phyloP scores from a whole-genome alignment of 2,113 vertebrate species.

The Prunella himalayana region DNA sequence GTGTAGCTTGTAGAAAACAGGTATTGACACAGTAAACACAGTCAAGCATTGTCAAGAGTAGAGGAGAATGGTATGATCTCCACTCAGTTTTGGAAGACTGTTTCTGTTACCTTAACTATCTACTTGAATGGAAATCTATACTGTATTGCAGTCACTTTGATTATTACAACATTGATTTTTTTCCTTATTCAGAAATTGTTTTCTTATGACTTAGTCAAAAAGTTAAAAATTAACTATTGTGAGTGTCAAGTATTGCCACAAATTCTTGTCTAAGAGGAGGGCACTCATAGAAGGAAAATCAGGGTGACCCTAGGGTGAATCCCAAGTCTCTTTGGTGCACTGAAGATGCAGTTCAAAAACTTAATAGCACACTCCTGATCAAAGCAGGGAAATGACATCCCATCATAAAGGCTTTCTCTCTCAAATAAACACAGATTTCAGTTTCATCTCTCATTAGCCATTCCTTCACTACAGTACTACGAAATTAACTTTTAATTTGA shows the following conservation, averaged over 20 bases:
- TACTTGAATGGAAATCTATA: not conserved
- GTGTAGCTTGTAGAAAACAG: not conserved
- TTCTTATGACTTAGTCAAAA: not conserved
- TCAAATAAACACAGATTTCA: not conserved
- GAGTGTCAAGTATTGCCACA: not conserved
- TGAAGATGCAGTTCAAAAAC: not conserved
- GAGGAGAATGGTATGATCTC: not conserved
- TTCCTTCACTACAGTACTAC: fast-evolving
- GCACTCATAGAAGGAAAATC: not conserved
- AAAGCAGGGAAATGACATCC: not conserved
- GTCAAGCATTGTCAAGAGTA: not conserved
- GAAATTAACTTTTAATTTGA: not conserved
- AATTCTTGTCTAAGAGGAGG: not conserved
- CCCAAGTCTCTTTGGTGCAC: not conserved
- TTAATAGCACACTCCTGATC: not conserved
- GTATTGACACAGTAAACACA: not conserved
- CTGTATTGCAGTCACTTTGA: not conserved
- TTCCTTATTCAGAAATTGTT: not conserved
- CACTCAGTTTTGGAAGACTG: not conserved
- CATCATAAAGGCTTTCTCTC: not conserved
- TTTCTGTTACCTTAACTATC: not conserved
- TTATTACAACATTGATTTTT: not conserved
- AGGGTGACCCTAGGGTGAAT: not conserved
- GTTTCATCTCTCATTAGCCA: not conserved
- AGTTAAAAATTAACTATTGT: not conserved